Conservation (phyloP, 2,888 invertebrate species). For the Agrilus mali region DNA sequence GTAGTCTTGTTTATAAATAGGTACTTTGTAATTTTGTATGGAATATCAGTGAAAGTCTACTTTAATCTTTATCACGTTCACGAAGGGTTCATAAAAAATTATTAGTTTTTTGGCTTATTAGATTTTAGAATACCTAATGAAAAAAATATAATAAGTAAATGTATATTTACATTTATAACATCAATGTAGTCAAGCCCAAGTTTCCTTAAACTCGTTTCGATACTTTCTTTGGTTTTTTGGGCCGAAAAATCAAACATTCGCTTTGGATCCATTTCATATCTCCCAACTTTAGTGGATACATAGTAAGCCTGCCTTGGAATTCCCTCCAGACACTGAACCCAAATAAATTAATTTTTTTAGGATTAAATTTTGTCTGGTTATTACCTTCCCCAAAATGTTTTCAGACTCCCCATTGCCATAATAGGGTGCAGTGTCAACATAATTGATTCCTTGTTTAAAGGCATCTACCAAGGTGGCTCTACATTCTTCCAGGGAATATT, state of each 20-base stretch:
- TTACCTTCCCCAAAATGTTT: constrained; percentile 63
- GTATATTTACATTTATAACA: constrained; percentile 60
- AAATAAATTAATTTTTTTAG: background rate
- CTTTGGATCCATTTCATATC: constrained; percentile 58
- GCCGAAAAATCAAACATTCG: constrained; percentile 80
- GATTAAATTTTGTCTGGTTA: background rate
- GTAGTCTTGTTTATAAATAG: too few relatives aligned
- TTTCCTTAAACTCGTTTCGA: constrained; percentile 59
- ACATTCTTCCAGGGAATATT: constrained; percentile 51
- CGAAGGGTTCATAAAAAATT: too few relatives aligned
- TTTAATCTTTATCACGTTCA: too few relatives aligned
- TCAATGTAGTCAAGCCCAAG: constrained; percentile 77
- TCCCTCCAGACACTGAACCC: constrained; percentile 23
- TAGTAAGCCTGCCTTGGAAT: constrained; percentile 76
- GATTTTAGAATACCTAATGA: too few relatives aligned
- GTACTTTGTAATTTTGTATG: too few relatives aligned
- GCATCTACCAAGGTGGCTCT: constrained; percentile 57
- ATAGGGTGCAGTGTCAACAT: constrained; percentile 86
- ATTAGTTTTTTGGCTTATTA: too few relatives aligned
- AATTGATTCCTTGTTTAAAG: constrained; percentile 72
- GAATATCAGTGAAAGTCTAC: too few relatives aligned
- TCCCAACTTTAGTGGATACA: constrained; percentile 84
- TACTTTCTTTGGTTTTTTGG: constrained; percentile 58
- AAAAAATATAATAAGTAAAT: background rate
- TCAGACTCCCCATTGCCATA: constrained; percentile 86